phyloP scores from a whole-genome alignment of 2,113 vertebrate species.

The Andinoacara biseriatus region DNA sequence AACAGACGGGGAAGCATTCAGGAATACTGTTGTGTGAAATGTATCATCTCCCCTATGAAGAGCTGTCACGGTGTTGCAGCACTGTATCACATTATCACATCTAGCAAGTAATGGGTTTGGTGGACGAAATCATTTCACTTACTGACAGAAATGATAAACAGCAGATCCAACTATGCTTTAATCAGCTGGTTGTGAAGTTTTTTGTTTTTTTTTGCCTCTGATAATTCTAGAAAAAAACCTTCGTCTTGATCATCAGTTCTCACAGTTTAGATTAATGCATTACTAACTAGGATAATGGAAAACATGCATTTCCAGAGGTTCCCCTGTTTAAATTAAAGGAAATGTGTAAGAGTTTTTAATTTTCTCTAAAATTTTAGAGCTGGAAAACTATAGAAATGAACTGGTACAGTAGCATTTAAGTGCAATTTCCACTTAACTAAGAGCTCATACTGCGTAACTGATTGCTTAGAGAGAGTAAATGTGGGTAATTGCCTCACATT shows the following conservation, averaged over 20 bases:
- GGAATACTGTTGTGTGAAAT: constrained; percentile 24
- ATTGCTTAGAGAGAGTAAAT: not conserved
- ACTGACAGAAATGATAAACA: not conserved
- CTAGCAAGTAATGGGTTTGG: not conserved
- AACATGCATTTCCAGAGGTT: not conserved
- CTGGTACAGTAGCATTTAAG: not conserved
- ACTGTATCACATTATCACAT: constrained; percentile 6
- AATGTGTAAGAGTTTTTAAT: not conserved
- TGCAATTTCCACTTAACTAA: not conserved
- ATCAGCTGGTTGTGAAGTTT: not conserved
- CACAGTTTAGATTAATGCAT: not conserved
- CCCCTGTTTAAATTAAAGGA: not conserved
- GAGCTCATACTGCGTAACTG: not conserved
- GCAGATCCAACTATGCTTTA: not conserved
- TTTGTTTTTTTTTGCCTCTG: not conserved
- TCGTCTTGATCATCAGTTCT: too few species aligned
- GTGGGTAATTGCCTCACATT: not conserved
- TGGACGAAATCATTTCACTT: constrained; percentile 4
- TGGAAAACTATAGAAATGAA: not conserved
- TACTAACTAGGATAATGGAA: not conserved
- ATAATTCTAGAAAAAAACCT: too few species aligned
- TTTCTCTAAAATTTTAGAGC: not conserved
- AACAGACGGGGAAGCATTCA: constrained; percentile 29
- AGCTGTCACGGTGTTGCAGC: constrained; percentile 5
- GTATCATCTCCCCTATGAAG: constrained; percentile 6